These are phyloP conservation scores for Nautilus pompilius DNA, from an alignment of 1,140 invertebrate genomes.

Conservation along the genomic window DNA sequence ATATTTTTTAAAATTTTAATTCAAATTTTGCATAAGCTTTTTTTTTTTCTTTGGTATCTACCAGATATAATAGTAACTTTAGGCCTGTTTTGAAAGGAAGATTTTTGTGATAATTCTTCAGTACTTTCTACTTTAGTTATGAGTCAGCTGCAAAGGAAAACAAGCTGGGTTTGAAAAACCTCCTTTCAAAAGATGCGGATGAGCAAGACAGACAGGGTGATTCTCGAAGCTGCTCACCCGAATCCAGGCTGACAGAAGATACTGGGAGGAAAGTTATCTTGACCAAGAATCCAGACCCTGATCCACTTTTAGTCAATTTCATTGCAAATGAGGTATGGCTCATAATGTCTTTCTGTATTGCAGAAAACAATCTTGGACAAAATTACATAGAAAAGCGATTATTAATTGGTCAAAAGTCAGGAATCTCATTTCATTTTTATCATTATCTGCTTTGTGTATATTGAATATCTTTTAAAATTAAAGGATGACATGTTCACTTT, in stretches of 20 bases:
- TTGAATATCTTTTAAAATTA: no score
- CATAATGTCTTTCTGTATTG: no score
- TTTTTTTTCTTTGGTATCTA: no score
- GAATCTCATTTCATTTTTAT: no score
- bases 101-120: neutral
- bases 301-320: constrained; percentile 22
- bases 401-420: no score
- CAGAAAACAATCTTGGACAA: no score
- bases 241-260: constrained; percentile 9
- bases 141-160: constrained; percentile 40
- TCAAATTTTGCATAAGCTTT: no score
- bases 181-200: constrained; percentile 22
- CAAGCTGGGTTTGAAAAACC: constrained; percentile 23
- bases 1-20: no score
- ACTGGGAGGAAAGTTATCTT: constrained; percentile 2
- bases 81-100: neutral
- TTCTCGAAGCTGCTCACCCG: constrained; percentile 8
- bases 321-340: constrained; percentile 38
- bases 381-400: no score
- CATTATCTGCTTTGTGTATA: no score
- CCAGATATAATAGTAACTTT: no score
- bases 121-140: constrained; percentile 30
- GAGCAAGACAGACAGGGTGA: constrained; percentile 10
- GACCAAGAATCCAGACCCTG: constrained; percentile 2
- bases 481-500: no score